These are phyloP conservation scores for Bryconaethiops microstoma DNA, from an alignment of 2,797 vertebrate species.

Conservation along the genomic window DNA sequence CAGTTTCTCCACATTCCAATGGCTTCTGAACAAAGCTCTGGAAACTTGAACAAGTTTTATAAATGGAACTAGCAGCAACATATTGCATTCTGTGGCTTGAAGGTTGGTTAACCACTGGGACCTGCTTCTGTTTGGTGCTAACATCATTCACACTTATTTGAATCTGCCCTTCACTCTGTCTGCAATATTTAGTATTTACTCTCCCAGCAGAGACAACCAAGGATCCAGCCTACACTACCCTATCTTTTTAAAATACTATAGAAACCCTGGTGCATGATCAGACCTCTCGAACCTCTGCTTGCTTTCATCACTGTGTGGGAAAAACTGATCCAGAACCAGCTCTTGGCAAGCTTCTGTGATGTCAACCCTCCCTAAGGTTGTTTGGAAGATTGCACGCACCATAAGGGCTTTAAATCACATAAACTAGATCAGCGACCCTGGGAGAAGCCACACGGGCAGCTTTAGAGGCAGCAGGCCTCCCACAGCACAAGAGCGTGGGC, in stretches of 20 bases:
- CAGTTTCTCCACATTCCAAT: too few species aligned
- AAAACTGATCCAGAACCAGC: slow-evolving; percentile 11
- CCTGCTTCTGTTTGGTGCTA: background rate
- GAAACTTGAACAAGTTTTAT: background rate
- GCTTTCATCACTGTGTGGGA: slow-evolving; percentile 2
- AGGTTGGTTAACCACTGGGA: background rate
- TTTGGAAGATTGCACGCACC: slow-evolving; percentile 21
- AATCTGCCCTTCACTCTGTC: background rate
- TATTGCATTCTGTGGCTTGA: background rate
- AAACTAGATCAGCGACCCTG: slow-evolving; percentile 22
- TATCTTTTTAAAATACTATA: background rate
- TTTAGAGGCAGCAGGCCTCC: slow-evolving; percentile 10
- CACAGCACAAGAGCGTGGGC: slow-evolving; percentile 29
- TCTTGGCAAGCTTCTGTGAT: slow-evolving; percentile 7
- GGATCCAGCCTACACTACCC: background rate
- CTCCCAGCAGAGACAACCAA: background rate
- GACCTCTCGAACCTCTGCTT: slow-evolving; percentile 2
- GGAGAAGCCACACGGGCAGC: slow-evolving; percentile 23
- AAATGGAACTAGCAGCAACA: background rate
- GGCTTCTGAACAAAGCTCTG: background rate
- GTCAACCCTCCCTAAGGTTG: slow-evolving; percentile 26
- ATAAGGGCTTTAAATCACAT: slow-evolving; percentile 42
- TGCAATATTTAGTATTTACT: background rate
- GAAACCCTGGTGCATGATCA: slow-evolving; percentile 1
- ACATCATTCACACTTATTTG: background rate